Evolutionary conservation across 92 coral and sea anemone species (phyloP).

Genomic region (Diadumene lineata): DNA sequence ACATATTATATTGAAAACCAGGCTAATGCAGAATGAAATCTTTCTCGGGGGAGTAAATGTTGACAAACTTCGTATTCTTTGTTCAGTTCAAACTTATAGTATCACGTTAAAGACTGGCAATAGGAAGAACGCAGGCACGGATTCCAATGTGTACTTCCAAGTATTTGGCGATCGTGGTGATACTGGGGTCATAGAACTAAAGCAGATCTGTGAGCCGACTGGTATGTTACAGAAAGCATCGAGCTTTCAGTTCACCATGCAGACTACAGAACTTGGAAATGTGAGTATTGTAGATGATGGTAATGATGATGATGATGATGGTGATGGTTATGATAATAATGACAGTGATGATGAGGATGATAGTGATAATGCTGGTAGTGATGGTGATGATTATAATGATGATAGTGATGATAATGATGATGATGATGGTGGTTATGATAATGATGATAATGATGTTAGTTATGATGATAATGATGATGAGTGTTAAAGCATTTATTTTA

Average conservation of each 20-base stretch:
- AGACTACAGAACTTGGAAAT: slow-evolving; percentile 89
- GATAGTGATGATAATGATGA: not conserved
- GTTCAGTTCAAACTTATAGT: slow-evolving; percentile 77
- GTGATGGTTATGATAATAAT: not conserved
- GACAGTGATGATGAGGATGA: not conserved
- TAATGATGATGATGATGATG: not conserved
- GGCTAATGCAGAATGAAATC: no score
- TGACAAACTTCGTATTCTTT: no score
- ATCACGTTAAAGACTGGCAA: slow-evolving; percentile 80
- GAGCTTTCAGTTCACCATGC: slow-evolving; percentile 71
- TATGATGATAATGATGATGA: not conserved
- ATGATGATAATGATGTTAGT: not conserved
- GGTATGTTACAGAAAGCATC: slow-evolving; percentile 65
- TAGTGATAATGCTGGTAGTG: not conserved
- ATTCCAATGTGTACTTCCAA: slow-evolving; percentile 87
- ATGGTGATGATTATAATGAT: not conserved
- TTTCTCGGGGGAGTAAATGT: no score
- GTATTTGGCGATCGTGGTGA: slow-evolving; percentile 95
- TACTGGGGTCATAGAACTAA: slow-evolving; percentile 91
- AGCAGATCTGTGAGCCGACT: slow-evolving; percentile 86
- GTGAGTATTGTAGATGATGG: slow-evolving; percentile 46
- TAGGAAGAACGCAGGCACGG: slow-evolving; percentile 83
- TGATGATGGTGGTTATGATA: not conserved
- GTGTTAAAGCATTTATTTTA: not conserved
- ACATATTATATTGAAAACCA: no score